Evolutionary conservation across 2,888 invertebrate species (phyloP), one percentile per base, ranked within the genome.

Genomic region (Papilio demoleus): DNA sequence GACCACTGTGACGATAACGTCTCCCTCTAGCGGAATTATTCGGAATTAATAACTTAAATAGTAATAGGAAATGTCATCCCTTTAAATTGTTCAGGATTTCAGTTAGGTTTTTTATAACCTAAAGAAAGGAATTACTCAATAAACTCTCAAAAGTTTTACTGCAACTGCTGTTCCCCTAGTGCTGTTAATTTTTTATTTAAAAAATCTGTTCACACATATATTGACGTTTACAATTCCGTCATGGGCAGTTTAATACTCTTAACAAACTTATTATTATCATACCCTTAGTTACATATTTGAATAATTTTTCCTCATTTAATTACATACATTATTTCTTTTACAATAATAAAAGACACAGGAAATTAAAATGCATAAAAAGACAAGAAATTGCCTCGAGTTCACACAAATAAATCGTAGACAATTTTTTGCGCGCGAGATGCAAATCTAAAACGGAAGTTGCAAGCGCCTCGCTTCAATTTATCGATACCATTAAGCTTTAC

Each of bases 1-100:
- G 77, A 77, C 73, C 76, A 73, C 61, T 70, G 65, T 65, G 68
- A 70, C 72, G 59, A 70, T 70, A 63, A 60, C 61, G 61, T 40
- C 61, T 61, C 47, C 50, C 31, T 50, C 31, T 47, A 27, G 14
- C 36, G 19, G 22, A 24, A 38, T 66, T 60, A 50, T 38, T 47
- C 47, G 8, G 59, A 60, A 60, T 60, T 60, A 60, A 17, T n/a
- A 4, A 45, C 45, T 45, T 45, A 31, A 31, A 53, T 27, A 38
- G 19, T 3, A 38, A 17, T 38, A 27, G 17, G 36, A 59, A 59
- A n/a, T 36, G n/a, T 45, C 31, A n/a, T n/a, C n/a, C n/a, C n/a
- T n/a, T n/a, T n/a, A n/a, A n/a, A n/a, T n/a, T n/a, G n/a, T n/a
- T n/a, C n/a, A n/a, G n/a, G n/a, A n/a, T n/a, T n/a, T n/a, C n/a